A percentile compares a stretch with the other conserved stretches of the same genome.
Evolutionary conservation across 2,797 vertebrate genomes (phyloP).

Genomic region (Tarsius wallacei): DNA sequence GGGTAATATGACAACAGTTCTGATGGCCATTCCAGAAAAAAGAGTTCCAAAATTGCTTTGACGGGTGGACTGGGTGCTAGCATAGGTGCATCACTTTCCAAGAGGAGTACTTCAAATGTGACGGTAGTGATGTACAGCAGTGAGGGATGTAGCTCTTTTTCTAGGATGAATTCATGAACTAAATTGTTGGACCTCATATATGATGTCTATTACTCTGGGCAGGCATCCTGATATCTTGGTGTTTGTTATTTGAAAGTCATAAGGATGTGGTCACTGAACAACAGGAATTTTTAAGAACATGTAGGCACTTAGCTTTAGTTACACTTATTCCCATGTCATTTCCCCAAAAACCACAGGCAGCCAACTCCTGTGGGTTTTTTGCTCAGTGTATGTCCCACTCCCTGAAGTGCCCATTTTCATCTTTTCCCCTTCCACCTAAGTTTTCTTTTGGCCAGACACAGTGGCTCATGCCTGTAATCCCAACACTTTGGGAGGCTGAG

Average conservation of each 20-base stretch:
- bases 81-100: too few species aligned
- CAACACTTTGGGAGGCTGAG: too few species aligned
- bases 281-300: background rate
- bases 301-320: background rate
- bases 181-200: background rate
- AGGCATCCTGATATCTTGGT: background rate
- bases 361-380: background rate
- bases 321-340: background rate
- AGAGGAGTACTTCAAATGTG: too few species aligned
- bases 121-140: too few species aligned
- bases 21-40: too few species aligned
- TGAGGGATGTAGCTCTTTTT: too few species aligned
- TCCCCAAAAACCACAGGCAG: background rate
- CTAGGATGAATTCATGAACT: too few species aligned
- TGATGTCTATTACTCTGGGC: background rate
- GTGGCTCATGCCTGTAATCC: too few species aligned
- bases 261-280: slow-evolving; percentile 4
- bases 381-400: background rate
- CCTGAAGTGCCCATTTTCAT: background rate
- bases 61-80: too few species aligned
- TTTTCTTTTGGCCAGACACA: too few species aligned
- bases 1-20: too few species aligned
- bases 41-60: too few species aligned
- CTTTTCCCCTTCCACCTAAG: background rate
- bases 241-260: background rate